Percentiles rank a stretch among this genome's conserved stretches.
phyloP scores from a whole-genome alignment of 2,797 vertebrate species.

The Serranus cabrilla region DNA sequence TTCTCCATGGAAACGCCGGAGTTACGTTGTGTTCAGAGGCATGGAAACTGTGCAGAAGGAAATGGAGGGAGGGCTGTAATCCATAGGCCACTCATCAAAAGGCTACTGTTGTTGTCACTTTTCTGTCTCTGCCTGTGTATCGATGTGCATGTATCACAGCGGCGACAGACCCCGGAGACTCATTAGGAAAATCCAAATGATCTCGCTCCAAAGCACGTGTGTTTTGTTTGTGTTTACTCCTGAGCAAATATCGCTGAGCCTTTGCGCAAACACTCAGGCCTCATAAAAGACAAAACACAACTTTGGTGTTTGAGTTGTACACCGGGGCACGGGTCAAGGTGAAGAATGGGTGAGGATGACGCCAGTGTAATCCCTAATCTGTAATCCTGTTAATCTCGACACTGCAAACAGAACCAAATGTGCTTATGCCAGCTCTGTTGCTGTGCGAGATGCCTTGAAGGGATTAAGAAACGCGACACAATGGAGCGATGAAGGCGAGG shows the following conservation, averaged over 20 bases:
- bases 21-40: constrained; percentile 64
- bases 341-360: constrained; percentile 65
- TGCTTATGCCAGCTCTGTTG: constrained; percentile 71
- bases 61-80: constrained; percentile 49
- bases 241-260: constrained; percentile 37
- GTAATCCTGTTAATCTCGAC: constrained; percentile 87
- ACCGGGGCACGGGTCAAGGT: constrained; percentile 68
- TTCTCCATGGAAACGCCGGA: constrained; percentile 83
- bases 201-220: constrained; percentile 13
- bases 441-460: constrained; percentile 61
- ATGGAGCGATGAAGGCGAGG: constrained; percentile 34
- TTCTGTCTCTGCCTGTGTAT: constrained; percentile 31
- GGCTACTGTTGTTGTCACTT: constrained; percentile 61
- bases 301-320: constrained; percentile 20
- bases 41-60: constrained; percentile 54
- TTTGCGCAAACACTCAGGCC: constrained; percentile 38
- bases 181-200: constrained; percentile 55
- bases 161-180: constrained; percentile 47
- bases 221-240: constrained; percentile 43
- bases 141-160: constrained; percentile 22
- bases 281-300: constrained; percentile 29
- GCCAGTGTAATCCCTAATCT: constrained; percentile 82
- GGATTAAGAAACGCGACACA: constrained; percentile 71
- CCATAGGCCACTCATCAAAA: constrained; percentile 63
- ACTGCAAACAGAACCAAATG: constrained; percentile 81